phyloP scores from a whole-genome alignment of 37 sponge, comb jelly and placozoan species.

The Dysidea cf. avara region DNA sequence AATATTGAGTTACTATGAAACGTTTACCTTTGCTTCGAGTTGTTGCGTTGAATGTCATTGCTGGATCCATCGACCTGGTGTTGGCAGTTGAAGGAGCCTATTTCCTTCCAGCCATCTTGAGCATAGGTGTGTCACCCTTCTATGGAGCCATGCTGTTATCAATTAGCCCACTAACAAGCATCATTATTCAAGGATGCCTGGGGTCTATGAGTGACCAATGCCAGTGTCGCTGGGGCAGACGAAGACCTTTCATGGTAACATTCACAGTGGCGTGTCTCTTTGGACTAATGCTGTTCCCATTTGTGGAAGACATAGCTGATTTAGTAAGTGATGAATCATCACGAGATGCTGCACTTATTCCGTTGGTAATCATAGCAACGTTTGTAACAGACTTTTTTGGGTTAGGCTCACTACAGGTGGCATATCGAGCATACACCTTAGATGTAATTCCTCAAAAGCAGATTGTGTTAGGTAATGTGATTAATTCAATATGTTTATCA shows the following conservation, averaged over 20 bases:
- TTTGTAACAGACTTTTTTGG: too few relatives aligned
- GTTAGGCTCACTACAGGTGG: constrained; percentile 5
- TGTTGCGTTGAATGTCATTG: constrained; percentile 3
- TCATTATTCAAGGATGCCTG: too few relatives aligned
- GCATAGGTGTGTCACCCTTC: too few relatives aligned
- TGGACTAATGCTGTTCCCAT: constrained; percentile 17
- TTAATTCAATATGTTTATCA: neutral
- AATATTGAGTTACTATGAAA: too few relatives aligned
- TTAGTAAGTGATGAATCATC: too few relatives aligned
- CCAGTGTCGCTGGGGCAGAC: too few relatives aligned
- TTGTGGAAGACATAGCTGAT: neutral
- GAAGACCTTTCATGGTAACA: too few relatives aligned
- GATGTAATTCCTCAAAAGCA: constrained; percentile 21
- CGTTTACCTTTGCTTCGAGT: neutral
- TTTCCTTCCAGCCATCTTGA: too few relatives aligned
- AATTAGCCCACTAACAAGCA: too few relatives aligned
- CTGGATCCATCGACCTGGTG: constrained; percentile 13
- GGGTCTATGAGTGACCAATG: too few relatives aligned
- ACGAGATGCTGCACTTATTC: neutral
- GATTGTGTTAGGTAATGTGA: constrained; percentile 19
- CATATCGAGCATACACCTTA: constrained; percentile 33
- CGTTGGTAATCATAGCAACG: too few relatives aligned
- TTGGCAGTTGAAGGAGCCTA: constrained; percentile 31
- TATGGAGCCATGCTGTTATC: too few relatives aligned
- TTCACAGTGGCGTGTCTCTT: constrained; percentile 1